Percentiles rank a stretch among this genome's conserved stretches.
phyloP scores from a whole-genome alignment of 2,797 vertebrate genomes.

The Gymnothorax reevesii region DNA sequence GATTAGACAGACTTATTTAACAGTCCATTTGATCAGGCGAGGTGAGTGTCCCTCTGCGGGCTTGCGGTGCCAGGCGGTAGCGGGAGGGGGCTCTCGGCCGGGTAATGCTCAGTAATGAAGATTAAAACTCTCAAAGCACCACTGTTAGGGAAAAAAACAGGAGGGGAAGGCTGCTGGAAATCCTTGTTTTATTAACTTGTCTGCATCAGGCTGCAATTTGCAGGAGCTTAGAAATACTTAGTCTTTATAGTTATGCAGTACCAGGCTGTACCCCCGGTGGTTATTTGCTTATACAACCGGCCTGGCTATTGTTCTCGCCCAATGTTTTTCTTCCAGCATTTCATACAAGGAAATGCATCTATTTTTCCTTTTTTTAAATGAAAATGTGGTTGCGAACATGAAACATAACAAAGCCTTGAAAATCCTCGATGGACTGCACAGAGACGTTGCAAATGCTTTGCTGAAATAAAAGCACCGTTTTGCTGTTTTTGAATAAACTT shows the following conservation, averaged over 20 bases:
- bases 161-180: conserved; percentile 73
- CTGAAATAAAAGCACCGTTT: conserved; percentile 14
- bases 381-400: neutral
- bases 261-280: neutral
- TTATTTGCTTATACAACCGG: conserved; percentile 29
- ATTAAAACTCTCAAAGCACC: conserved; percentile 94
- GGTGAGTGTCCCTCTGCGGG: conserved; percentile 61
- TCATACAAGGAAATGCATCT: neutral
- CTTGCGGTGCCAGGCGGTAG: conserved; percentile 82
- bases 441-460: neutral
- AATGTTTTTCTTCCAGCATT: neutral
- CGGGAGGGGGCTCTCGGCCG: conserved; percentile 77
- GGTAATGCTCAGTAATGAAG: conserved; percentile 97
- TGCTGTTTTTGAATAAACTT: conserved; percentile 27
- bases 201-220: conserved; percentile 52
- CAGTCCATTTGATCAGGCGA: conserved; percentile 83
- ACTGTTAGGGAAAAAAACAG: conserved; percentile 65
- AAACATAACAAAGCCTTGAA: neutral
- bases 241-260: conserved; percentile 52
- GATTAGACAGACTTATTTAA: conserved; percentile 83
- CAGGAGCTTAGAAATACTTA: conserved; percentile 58
- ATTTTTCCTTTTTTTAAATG: neutral
- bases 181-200: conserved; percentile 84
- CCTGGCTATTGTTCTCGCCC: conserved; percentile 1
- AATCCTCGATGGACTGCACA: neutral